Conservation (phyloP, 2,797 vertebrate species). For the Hipposideros larvatus region DNA sequence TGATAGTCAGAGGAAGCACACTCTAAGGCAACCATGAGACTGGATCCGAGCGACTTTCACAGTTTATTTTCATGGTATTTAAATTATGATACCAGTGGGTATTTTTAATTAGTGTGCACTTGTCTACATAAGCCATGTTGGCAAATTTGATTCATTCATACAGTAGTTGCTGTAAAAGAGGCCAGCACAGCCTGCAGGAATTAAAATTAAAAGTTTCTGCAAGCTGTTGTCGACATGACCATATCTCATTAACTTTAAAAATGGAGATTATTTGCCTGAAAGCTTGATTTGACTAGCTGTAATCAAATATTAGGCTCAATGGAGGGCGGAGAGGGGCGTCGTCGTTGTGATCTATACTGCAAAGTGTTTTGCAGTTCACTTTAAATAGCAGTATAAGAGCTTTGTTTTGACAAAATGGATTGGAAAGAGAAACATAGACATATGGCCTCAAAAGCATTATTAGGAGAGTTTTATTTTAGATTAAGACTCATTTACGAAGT, state of each 20-base stretch:
- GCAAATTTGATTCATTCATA: constrained; percentile 90
- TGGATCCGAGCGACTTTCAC: constrained; percentile 88
- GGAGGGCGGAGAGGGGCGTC: constrained; percentile 76
- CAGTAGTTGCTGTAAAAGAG: constrained; percentile 89
- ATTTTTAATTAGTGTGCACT: constrained; percentile 92
- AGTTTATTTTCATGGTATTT: constrained; percentile 91
- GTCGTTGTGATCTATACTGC: constrained; percentile 86
- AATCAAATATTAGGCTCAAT: constrained; percentile 90
- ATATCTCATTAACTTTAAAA: constrained; percentile 92
- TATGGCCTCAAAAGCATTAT: constrained; percentile 86
- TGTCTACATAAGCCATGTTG: constrained; percentile 91
- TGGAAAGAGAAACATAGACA: constrained; percentile 84
- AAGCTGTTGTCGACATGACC: constrained; percentile 91
- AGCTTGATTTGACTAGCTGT: constrained; percentile 91
- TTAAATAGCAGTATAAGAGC: constrained; percentile 88
- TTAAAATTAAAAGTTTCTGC: constrained; percentile 91
- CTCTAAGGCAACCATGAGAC: constrained; percentile 87
- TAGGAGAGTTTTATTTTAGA: constrained; percentile 88
- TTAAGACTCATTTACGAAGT: constrained; percentile 86
- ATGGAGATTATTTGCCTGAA: constrained; percentile 91
- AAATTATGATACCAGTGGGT: constrained; percentile 91
- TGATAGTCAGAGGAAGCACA: constrained; percentile 86
- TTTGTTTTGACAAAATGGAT: constrained; percentile 88
- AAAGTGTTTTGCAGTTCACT: constrained; percentile 86
- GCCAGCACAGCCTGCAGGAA: constrained; percentile 91